Evolutionary conservation across 2,113 vertebrate genomes (phyloP), one percentile per base, ranked within the genome.

Genomic region (Chinchilla lanigera): DNA sequence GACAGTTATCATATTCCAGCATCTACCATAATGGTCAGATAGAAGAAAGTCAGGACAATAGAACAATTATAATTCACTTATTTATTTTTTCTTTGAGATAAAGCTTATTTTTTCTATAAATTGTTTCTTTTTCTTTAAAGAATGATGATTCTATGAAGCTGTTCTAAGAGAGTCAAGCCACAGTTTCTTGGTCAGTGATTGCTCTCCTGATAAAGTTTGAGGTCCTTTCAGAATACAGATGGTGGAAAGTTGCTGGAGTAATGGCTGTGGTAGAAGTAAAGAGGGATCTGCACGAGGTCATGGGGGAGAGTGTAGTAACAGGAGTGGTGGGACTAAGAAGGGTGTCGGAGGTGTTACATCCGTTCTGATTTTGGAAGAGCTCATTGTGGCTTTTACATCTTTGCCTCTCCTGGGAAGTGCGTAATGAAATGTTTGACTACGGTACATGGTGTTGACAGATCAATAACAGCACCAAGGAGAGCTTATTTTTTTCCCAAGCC

Each of bases 321-420:
- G 67, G 54, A 63, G 26, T 30, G 33, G 69, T 44, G 22, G 24
- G 12, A 63, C 13, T 35, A 52, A 54, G 7, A 78, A 83, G 33
- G 63, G 20, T 33, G 16, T 88, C 58, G n/a, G 54, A 90, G 30
- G 9, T 52, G 33, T 19, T 75, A n/a, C 33, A 44, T 73, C 16
- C 52, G n/a, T 67, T 97, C 93, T 94, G 78, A 71, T 58, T 89
- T 89, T 75, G 65, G 71, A 50, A 73, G 77, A 52, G 30, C 54
- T 73, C 52, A 50, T 19, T 44, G 33, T 69, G 56, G 86, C 14
- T 38, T 97, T 93, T 60, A 9, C 20, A 24, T 41, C 20, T 13
- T 92, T 83, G 30, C 77, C 12, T 95, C 10, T n/a, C 35, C 38
- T 65, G 17, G 58, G 69, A 75, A 93, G 30, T 78, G 30, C 7